Evolutionary conservation across 2,888 invertebrate genomes (phyloP).

Genomic region (Eurytoma californica): DNA sequence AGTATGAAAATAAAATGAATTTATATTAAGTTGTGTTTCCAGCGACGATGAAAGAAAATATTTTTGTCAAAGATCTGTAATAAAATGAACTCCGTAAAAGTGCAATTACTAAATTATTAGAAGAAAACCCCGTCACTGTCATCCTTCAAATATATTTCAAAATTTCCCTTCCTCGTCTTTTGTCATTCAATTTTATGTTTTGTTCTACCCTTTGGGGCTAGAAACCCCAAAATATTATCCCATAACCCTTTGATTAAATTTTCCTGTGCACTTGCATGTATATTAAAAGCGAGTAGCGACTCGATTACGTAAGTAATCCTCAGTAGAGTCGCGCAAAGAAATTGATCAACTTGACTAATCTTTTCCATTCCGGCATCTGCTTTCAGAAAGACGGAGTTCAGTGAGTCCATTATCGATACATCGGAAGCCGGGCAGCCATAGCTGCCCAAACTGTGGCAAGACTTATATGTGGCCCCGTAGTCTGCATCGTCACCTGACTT

Average conservation of each 20-base stretch:
- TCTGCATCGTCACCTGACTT: slow-evolving; percentile 75
- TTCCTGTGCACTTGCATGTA: no score
- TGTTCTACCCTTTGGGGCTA: no score
- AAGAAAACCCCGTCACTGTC: no score
- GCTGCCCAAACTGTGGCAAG: slow-evolving; percentile 77
- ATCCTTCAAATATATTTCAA: no score
- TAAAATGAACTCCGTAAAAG: background rate
- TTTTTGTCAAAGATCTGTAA: slow-evolving; percentile 14
- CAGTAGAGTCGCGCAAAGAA: background rate
- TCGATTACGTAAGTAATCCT: no score
- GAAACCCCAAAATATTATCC: no score
- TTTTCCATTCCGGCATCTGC: background rate
- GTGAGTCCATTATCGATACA: slow-evolving; percentile 23
- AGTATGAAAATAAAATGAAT: background rate
- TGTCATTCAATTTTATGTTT: no score
- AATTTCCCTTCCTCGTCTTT: no score
- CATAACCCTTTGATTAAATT: no score
- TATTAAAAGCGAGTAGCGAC: no score
- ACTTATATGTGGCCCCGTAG: slow-evolving; percentile 79
- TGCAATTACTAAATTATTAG: no score
- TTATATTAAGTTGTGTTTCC: background rate
- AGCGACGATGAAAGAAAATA: background rate
- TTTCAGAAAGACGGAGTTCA: background rate
- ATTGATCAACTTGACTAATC: background rate
- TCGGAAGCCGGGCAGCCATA: slow-evolving; percentile 62